phyloP scores from a whole-genome alignment of 2,797 vertebrate genomes.

The Anableps anableps region DNA sequence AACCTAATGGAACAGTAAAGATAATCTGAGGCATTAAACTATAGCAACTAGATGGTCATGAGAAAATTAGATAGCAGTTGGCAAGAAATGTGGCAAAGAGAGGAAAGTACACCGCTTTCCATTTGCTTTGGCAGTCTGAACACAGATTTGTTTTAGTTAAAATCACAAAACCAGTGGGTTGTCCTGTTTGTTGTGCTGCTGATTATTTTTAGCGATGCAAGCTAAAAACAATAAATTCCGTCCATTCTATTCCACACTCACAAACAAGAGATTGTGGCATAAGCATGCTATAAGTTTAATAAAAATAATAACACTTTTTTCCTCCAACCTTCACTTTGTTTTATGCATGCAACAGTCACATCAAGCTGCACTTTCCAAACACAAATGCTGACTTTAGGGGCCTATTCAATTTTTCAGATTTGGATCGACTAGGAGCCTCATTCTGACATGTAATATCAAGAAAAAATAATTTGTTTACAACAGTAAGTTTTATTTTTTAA shows the following conservation, averaged over 20 bases:
- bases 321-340: neutral
- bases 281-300: neutral
- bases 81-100: neutral
- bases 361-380: neutral
- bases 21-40: slow-evolving; percentile 17
- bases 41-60: neutral
- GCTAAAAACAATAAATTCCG: neutral
- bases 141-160: neutral
- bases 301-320: neutral
- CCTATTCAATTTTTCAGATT: neutral
- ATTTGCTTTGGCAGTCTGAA: neutral
- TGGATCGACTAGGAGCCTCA: neutral
- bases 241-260: neutral
- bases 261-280: neutral
- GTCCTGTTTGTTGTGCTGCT: neutral
- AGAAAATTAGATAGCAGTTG: neutral
- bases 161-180: neutral
- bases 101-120: neutral
- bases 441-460: neutral
- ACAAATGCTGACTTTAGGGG: neutral
- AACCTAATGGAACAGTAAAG: neutral
- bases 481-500: neutral
- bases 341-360: neutral
- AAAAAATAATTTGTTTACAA: neutral
- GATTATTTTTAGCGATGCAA: neutral